phyloP scores from a whole-genome alignment of 2,888 invertebrate genomes.

The Phania funesta region DNA sequence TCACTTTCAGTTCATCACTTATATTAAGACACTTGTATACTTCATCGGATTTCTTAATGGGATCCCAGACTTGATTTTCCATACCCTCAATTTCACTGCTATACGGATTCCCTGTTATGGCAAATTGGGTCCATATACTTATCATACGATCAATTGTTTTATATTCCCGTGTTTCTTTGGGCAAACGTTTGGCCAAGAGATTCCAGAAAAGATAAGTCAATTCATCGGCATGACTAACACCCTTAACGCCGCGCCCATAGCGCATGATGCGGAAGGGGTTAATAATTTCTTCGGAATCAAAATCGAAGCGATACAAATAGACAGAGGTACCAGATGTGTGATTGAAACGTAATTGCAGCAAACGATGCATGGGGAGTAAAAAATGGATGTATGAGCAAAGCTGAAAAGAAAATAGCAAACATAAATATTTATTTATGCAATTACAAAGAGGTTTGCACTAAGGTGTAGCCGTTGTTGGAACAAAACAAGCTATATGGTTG shows the following conservation, averaged over 20 bases:
- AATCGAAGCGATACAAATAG: slow-evolving; percentile 78
- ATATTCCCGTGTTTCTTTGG: slow-evolving; percentile 75
- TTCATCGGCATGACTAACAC: slow-evolving; percentile 79
- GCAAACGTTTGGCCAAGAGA: slow-evolving; percentile 70
- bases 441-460: no score
- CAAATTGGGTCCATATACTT: slow-evolving; percentile 77
- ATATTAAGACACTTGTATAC: slow-evolving; percentile 78
- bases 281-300: slow-evolving; percentile 77
- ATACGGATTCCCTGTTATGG: slow-evolving; percentile 76
- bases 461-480: no score
- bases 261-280: slow-evolving; percentile 75
- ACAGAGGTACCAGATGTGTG: slow-evolving; percentile 75
- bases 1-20: slow-evolving; percentile 74
- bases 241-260: slow-evolving; percentile 75
- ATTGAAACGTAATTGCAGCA: slow-evolving; percentile 74
- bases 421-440: neutral
- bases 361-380: slow-evolving; percentile 74
- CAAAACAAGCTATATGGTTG: no score
- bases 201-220: slow-evolving; percentile 76
- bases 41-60: slow-evolving; percentile 72
- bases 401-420: slow-evolving; percentile 68
- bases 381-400: slow-evolving; percentile 73
- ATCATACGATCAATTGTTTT: slow-evolving; percentile 76
- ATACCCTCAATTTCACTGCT: slow-evolving; percentile 73
- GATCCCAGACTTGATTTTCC: slow-evolving; percentile 74